Evolutionary conservation across 2,113 vertebrate genomes (phyloP), one percentile per base, ranked within the genome.

Genomic region (Toxotes chatareus): DNA sequence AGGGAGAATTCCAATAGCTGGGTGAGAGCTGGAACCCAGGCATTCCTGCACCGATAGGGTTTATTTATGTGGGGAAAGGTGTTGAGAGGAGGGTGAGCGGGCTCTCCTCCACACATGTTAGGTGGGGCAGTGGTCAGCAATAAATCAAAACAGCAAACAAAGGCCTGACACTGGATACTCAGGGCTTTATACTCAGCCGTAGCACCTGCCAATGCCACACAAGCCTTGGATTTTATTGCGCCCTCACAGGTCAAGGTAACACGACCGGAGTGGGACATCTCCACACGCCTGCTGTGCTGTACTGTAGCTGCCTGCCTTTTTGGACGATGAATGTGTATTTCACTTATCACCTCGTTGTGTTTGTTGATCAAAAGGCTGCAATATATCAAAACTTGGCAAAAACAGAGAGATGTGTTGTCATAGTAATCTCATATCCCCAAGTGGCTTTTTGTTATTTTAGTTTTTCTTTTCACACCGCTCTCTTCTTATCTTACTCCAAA

Each of bases 401-500:
- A 90, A 86, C 79, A 87, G 32, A 74, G 78, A 57, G 16, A 70
- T 47, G 65, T 83, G 86, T 91, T 91, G 85, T 93, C 84, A 82
- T 56, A 87, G 90, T 88, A 91, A 89, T 84, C 55, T 76, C 86
- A 83, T 68, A 83, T 84, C 74, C 86, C 74, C 79, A 46, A 86
- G 80, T 84, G 85, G 81, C 61, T 87, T 81, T 84, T 76, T 94
- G 87, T 94, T 94, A 84, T 93, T 94, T 77, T 93, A 94, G 93
- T 94, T 92, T 94, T 93, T 90, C 88, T 89, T 93, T 95, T 94
- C 88, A 60, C 78, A 32, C 63, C 47, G 59, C 86, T 92, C 84
- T 84, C 90, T 83, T 94, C 92, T 95, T 94, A 95, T 95, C 93
- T 93, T 90, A 91, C 93, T 95, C 94, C 92, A 94, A 93, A 94